Base-by-base conservation (phyloP, 2,797 vertebrate species). In the Myotis planiceps region DNA sequence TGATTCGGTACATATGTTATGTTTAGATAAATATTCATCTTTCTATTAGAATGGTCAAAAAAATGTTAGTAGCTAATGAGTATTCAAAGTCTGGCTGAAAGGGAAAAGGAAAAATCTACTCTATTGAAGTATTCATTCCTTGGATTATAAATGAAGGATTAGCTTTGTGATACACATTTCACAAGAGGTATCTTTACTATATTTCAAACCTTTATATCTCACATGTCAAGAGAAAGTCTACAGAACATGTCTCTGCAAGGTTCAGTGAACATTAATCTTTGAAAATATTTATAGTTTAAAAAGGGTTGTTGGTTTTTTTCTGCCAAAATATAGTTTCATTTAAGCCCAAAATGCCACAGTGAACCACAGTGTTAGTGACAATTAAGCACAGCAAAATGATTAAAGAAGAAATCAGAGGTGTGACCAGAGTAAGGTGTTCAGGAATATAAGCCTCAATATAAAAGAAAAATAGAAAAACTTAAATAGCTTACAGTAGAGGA, bases 81-180 rank as follows among this genome's bases (percentile, higher is more conserved):
- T 85, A 75, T 58, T 88, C 71, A 86, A 83, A 90, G 93, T 83
- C 71, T 75, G 53, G 18, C 51, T 69, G 6, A 75, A 83, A 39
- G 27, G 8, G 2, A 8, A 9, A 84, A 87, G 53, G 16, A 9
- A 66, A 82, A 93, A 37, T 86, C 7, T 63, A 27, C 23, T 58
- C 12, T 19, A 45, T n/a, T 25, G 55, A 69, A 87, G 14, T 25
- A 55, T 45, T 87, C 29, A 49, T 90, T 84, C 45, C 5, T 69
- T 88, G 32, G 32, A 88, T 55, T 51, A 66, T 12, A 34, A 45
- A 14, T 18, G 37, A 76, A 18, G 27, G 55, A 53, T 66, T 78
- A 58, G n/a, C 29, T 32, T 51, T 49, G 19, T 51, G 39, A 65
- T n/a, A 53, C 5, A 49, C 16, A 13, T 69, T 4, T 80, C 37